Percentiles rank a stretch among this genome's conserved stretches.
These are phyloP conservation scores for Morpho helenor DNA, from an alignment of 2,888 invertebrate genomes.

Conservation along the genomic window DNA sequence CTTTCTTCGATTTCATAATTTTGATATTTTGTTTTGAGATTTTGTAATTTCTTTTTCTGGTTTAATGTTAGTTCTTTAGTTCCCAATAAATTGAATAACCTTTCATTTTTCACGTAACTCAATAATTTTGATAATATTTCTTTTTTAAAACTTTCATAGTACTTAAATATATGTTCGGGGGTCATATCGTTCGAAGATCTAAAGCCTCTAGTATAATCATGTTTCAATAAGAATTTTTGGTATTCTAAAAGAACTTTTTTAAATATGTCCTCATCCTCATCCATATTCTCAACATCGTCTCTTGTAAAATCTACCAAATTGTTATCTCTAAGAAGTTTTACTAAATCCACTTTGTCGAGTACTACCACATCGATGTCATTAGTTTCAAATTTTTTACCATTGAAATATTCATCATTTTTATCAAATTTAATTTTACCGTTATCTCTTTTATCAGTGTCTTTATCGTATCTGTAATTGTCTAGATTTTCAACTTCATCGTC, in stretches of 20 bases:
- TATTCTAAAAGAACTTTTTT: neutral
- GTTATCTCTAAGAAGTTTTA: constrained; percentile 20
- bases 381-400: neutral
- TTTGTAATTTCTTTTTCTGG: constrained; percentile 10
- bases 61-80: constrained; percentile 8
- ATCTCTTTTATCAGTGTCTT: neutral
- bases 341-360: constrained; percentile 34
- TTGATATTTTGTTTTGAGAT: constrained; percentile 11
- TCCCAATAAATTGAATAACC: neutral
- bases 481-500: neutral
- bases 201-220: neutral
- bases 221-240: neutral
- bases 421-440: neutral
- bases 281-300: constrained; percentile 2
- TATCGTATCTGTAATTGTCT: neutral
- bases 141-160: constrained; percentile 20
- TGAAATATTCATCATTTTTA: neutral
- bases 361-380: constrained; percentile 40
- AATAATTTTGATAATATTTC: constrained; percentile 8
- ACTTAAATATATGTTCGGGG: constrained; percentile 19
- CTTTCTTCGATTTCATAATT: constrained; percentile 8
- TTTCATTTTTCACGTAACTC: constrained; percentile 4
- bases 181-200: constrained; percentile 7
- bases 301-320: constrained; percentile 16
- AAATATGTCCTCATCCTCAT: neutral